phyloP scores from a whole-genome alignment of 2,797 vertebrate species.

The Halcyon smyrnensis region DNA sequence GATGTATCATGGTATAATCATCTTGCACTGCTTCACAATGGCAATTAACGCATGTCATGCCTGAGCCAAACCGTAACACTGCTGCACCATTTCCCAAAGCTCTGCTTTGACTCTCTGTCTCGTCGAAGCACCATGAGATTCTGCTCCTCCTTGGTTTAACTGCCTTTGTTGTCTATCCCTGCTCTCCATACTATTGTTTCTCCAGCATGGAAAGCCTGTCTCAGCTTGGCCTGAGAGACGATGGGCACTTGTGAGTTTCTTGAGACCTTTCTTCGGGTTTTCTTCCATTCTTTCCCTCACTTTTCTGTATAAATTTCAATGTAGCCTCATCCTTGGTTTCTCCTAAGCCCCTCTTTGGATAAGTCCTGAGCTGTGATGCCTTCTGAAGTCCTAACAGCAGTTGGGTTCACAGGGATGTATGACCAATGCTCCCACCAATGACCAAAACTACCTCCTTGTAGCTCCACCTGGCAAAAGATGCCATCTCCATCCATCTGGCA shows the following conservation, averaged over 20 bases:
- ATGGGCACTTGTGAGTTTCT: accelerated
- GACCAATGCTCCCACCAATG: background rate
- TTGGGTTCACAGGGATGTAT: background rate
- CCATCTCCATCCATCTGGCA: background rate
- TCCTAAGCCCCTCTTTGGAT: too few relatives aligned
- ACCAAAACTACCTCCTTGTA: background rate
- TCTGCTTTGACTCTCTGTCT: background rate
- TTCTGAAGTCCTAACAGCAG: background rate
- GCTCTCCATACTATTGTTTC: background rate
- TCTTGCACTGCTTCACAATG: background rate
- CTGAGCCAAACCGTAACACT: background rate
- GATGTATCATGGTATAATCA: background rate
- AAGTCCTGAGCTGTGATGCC: accelerated
- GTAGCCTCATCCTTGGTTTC: background rate
- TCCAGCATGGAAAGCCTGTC: background rate
- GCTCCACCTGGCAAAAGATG: background rate
- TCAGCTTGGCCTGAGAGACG: background rate
- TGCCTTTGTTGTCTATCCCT: background rate
- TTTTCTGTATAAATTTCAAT: background rate
- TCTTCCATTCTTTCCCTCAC: background rate
- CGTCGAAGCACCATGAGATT: accelerated
- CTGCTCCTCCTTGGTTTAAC: background rate
- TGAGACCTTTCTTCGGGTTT: background rate
- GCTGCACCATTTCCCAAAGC: background rate
- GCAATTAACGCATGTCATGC: accelerated